Evolutionary conservation across 2,888 invertebrate genomes (phyloP).

Genomic region (Thecophora atra): DNA sequence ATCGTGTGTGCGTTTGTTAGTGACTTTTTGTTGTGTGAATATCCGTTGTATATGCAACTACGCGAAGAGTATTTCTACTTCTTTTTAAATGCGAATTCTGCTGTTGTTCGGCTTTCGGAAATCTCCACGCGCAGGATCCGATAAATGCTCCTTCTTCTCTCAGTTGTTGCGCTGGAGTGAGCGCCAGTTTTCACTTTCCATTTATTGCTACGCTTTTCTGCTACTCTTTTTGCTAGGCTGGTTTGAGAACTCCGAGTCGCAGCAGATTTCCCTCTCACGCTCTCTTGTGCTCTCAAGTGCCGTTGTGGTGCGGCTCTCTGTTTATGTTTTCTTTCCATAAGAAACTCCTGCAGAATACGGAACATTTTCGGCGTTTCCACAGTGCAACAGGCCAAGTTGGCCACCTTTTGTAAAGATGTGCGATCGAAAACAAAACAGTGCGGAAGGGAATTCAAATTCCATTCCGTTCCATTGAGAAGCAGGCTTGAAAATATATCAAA

Average conservation of each 20-base stretch:
- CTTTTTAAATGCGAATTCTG: background rate
- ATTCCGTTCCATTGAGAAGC: no score
- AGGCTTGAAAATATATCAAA: background rate
- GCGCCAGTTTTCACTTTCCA: slow-evolving; percentile 30
- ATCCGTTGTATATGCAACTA: background rate
- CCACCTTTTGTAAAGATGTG: background rate
- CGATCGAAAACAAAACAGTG: background rate
- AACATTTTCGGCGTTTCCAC: background rate
- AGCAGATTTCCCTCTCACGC: background rate
- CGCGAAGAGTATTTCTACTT: background rate
- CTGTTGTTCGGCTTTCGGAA: background rate
- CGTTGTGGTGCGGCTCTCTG: slow-evolving; percentile 23
- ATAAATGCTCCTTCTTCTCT: slow-evolving; percentile 26
- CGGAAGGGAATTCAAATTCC: no score
- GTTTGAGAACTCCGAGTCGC: background rate
- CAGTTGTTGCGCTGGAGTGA: background rate
- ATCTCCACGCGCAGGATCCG: slow-evolving; percentile 33
- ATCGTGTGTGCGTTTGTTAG: background rate
- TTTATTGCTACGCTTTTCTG: slow-evolving; percentile 27
- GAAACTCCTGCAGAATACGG: background rate
- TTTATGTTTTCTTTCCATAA: slow-evolving; percentile 35
- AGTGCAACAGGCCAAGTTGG: background rate
- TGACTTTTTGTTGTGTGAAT: background rate
- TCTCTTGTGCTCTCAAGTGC: background rate
- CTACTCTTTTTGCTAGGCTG: slow-evolving; percentile 32